Percentiles rank a stretch among this genome's conserved stretches.
Evolutionary conservation across 30 jellyfish, hydroid and myxozoan species (phyloP).

Genomic region (Rhopilema esculentum): DNA sequence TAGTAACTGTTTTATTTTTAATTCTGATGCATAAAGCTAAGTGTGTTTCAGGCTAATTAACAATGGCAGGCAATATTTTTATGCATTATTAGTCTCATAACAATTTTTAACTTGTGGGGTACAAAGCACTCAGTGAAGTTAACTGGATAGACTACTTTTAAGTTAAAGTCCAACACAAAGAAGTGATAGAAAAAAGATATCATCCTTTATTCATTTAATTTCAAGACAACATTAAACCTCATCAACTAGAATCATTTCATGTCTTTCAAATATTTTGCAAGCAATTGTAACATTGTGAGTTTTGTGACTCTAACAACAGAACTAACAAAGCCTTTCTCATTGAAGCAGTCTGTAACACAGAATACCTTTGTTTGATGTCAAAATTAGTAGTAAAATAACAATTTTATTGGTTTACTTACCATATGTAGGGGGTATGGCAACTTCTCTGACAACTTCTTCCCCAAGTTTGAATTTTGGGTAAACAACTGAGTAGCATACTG

Average conservation of each 20-base stretch:
- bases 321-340: background rate
- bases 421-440: slow-evolving; percentile 29
- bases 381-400: background rate
- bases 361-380: background rate
- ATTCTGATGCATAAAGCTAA: background rate
- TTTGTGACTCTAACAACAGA: background rate
- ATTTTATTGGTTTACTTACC: slow-evolving; percentile 9
- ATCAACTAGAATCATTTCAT: background rate
- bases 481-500: slow-evolving; percentile 13
- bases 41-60: background rate
- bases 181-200: background rate
- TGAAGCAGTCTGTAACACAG: background rate
- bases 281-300: background rate
- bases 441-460: slow-evolving; percentile 28
- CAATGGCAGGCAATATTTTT: background rate
- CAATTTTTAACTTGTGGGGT: background rate
- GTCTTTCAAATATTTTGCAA: background rate
- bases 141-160: background rate
- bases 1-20: background rate
- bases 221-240: background rate
- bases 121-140: background rate
- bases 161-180: background rate
- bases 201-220: background rate
- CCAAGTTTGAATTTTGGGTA: slow-evolving; percentile 23
- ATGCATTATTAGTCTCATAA: background rate